Evolutionary conservation across 1,140 invertebrate genomes (phyloP), one percentile per base, ranked within the genome.

Genomic region (Pseudobourletiella spinata): DNA sequence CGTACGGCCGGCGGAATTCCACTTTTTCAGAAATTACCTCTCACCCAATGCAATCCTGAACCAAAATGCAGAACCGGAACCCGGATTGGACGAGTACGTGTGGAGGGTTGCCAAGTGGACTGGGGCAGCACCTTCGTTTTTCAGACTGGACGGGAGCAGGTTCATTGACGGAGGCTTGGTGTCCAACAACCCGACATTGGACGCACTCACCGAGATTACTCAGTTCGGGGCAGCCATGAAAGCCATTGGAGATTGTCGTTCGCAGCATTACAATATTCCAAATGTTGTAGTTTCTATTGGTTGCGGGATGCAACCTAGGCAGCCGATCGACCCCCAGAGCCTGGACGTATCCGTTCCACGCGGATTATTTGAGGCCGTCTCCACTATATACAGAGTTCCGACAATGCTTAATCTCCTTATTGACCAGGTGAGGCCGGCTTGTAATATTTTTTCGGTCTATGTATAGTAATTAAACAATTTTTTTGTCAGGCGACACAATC

Each of bases 151-250:
- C 69, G 62, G 51, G 44, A n/a, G n/a, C n/a, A 58, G 61, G 14
- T 66, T 50, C 54, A 63, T 66, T 57, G 63, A 69, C 22, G 64
- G 67, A 16, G 95, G 95, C 18, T 77, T 99, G 4, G 94, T 97
- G 59, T 85, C 94, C 0, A 99, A 99, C 73, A 99, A 98, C 74
- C 95, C 95, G 0, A 96, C 95, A 0, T 73, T 98, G 43, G 95
- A 98, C 74, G 84, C 90, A 0, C 77, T 98, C 46, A 94, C 94
- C 0, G 95, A 98, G 76, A 86, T 98, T 28, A 83, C 91, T 32
- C 90, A 97, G 72, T 87, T 93, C 70, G 89, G 93, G 69, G 77
- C 88, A 46, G 89, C 89, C 0, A 70, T 91, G 26, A 79, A 81
- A 67, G 82, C 83, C 1, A 75, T 80, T 0, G 81, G 81, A 0